phyloP scores from a whole-genome alignment of 2,888 invertebrate genomes.

The Andrena haemorrhoa region DNA sequence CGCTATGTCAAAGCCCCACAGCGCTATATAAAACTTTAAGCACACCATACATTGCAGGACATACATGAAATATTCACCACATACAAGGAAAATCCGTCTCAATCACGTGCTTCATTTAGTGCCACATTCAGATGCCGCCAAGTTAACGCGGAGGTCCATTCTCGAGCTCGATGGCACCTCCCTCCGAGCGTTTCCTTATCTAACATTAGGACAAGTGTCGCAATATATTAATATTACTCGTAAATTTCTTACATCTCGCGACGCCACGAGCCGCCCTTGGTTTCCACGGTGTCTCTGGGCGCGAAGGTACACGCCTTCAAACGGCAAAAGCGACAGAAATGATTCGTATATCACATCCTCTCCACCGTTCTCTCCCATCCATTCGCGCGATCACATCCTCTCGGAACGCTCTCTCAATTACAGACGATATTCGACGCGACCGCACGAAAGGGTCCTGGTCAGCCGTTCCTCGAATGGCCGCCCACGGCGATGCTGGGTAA shows the following conservation, averaged over 20 bases:
- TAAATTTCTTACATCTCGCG: conserved; percentile 72
- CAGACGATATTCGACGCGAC: conserved; percentile 43
- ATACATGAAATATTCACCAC: neutral
- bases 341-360: conserved; percentile 44
- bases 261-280: conserved; percentile 15
- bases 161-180: conserved; percentile 29
- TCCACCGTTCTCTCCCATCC: conserved; percentile 19
- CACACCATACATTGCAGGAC: neutral
- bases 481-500: conserved; percentile 39
- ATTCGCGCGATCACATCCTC: conserved; percentile 27
- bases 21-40: neutral
- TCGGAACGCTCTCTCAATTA: conserved; percentile 34
- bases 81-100: neutral
- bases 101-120: neutral
- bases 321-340: conserved; percentile 49
- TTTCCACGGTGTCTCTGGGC: conserved; percentile 3
- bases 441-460: conserved; percentile 40
- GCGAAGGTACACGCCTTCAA: conserved; percentile 35
- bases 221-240: conserved; percentile 75
- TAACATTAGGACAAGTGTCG: conserved; percentile 70
- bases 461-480: conserved; percentile 44
- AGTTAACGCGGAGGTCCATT: neutral
- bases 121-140: neutral
- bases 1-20: neutral
- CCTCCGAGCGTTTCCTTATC: conserved; percentile 38